phyloP scores from a whole-genome alignment of 92 coral and sea anemone genomes.

The Blastomussa wellsi region DNA sequence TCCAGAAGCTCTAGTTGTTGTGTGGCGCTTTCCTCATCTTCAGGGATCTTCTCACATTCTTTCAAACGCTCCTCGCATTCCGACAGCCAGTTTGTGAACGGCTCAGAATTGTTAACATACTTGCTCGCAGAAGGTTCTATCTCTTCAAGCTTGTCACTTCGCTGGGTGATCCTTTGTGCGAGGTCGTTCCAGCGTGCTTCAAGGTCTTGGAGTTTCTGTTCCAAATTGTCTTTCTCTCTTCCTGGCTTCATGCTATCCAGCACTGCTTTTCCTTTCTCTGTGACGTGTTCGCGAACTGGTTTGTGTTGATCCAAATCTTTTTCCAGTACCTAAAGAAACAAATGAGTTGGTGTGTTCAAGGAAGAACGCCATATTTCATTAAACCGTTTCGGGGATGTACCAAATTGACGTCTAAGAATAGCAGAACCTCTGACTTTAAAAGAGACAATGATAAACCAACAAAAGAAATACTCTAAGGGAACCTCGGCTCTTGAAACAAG shows the following conservation, averaged over 20 bases:
- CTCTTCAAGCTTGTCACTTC: constrained; percentile 65
- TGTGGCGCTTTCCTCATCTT: constrained; percentile 75
- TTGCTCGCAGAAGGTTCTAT: constrained; percentile 78
- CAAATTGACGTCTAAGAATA: neutral
- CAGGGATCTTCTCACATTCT: constrained; percentile 70
- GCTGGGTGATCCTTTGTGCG: constrained; percentile 52
- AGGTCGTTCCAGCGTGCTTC: constrained; percentile 81
- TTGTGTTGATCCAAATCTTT: constrained; percentile 74
- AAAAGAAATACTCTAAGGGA: too few relatives aligned
- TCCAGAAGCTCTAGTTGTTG: constrained; percentile 78
- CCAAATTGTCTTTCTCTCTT: constrained; percentile 71
- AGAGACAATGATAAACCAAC: too few relatives aligned
- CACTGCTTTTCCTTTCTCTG: constrained; percentile 72
- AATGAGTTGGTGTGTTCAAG: neutral
- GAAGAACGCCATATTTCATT: too few relatives aligned
- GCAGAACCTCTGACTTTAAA: neutral
- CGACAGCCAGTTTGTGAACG: constrained; percentile 79
- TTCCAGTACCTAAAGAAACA: constrained; percentile 62
- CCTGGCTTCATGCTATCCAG: constrained; percentile 78
- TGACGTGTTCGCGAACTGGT: constrained; percentile 80
- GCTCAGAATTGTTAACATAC: constrained; percentile 65
- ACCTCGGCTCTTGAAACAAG: too few relatives aligned
- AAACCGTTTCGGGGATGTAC: neutral
- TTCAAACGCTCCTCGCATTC: constrained; percentile 81
- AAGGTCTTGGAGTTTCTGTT: constrained; percentile 71